A percentile compares a stretch with the other conserved stretches of the same genome.
phyloP scores from a whole-genome alignment of 2,113 vertebrate species.

The Poeciliopsis retropinna region DNA sequence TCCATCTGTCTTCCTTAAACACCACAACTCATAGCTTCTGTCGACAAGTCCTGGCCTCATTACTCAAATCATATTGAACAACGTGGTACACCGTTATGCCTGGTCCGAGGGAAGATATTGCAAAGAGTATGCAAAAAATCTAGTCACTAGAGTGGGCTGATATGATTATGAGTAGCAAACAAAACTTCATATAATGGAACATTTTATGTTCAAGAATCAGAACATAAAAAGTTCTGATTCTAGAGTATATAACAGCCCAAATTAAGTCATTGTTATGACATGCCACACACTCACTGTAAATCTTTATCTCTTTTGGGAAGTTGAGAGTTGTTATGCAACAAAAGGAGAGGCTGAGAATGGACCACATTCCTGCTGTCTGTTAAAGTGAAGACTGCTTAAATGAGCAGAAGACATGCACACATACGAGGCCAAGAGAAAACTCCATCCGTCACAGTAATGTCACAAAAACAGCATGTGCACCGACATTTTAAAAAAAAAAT shows the following conservation, averaged over 20 bases:
- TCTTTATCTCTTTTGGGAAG: slow-evolving; percentile 33
- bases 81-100: neutral
- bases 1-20: neutral
- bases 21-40: neutral
- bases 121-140: neutral
- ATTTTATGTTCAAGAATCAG: neutral
- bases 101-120: neutral
- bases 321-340: slow-evolving; percentile 53
- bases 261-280: neutral
- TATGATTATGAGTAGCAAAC: neutral
- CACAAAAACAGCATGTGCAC: slow-evolving; percentile 4
- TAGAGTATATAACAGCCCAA: neutral
- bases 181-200: too few species aligned
- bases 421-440: slow-evolving; percentile 5
- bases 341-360: slow-evolving; percentile 44
- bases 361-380: slow-evolving; percentile 66
- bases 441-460: neutral
- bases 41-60: slow-evolving; percentile 11
- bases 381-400: slow-evolving; percentile 60
- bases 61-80: slow-evolving; percentile 12
- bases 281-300: slow-evolving; percentile 9
- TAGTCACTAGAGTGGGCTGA: neutral
- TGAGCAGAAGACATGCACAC: slow-evolving; percentile 5
- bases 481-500: too few species aligned
- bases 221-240: neutral